Base-by-base conservation (phyloP, 2,888 invertebrate species). In the Poecilobothrus nobilitatus region DNA sequence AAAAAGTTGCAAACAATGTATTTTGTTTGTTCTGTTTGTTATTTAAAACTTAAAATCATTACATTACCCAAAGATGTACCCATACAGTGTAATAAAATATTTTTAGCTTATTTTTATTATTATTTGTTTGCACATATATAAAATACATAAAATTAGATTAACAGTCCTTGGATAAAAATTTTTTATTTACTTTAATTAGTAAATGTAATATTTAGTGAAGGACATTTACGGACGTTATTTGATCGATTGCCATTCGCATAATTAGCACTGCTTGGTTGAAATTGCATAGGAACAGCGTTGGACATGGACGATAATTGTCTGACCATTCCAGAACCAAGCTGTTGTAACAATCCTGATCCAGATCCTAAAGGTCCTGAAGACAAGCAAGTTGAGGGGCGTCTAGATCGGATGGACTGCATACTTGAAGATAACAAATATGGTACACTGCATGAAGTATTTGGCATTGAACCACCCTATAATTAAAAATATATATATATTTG, bases 251-350 rank as follows among this genome's bases (percentile, higher is more conserved):
- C 84, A 77, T 80, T 84, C 82, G 84, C 85, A 77, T 86, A 85
- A 85, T 78, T 73, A 79, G 83, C 74, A 83, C 79, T 71, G 18
- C 37, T 34, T 18, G 53, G 65, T 65, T 65, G 65, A 65, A 65
- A 34, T 76, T 84, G 84, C 80, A 83, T 84, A 79, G 84, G 86
- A 85, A 85, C 86, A 83, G 87, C 87, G 83, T 85, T 87, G 78
- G 87, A 85, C 83, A 87, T 86, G 74, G 81, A 81, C 79, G 88
- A 88, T 82, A 89, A 85, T 84, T 88, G 90, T 87, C 93, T 93
- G 91, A 94, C 94, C 92, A 95, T 91, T 87, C 93, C 94, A 83
- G 91, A 89, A 87, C 94, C 92, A 81, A 95, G 86, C 83, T 94
- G 94, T 79, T 94, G 94, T 74, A 95, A 84, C 72, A 95, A 84